phyloP scores from a whole-genome alignment of 2,888 invertebrate genomes.

The Germaria angustata region DNA sequence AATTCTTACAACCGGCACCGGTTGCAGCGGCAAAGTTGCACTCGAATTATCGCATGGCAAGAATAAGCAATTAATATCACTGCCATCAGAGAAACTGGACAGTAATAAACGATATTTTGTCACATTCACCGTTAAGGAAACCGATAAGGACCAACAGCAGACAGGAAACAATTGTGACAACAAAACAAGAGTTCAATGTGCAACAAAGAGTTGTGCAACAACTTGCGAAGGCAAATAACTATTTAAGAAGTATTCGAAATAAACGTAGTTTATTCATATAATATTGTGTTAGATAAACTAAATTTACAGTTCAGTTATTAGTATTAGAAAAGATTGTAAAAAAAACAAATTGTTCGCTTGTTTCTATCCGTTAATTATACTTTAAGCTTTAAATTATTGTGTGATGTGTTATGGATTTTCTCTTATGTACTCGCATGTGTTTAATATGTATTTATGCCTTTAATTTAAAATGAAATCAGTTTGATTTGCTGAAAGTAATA shows the following conservation, averaged over 20 bases:
- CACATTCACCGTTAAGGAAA: constrained; percentile 93
- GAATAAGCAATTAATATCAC: constrained; percentile 91
- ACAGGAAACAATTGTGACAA: constrained; percentile 24
- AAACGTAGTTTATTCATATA: too few species aligned
- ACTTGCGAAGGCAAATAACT: constrained; percentile 19
- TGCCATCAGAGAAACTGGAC: constrained; percentile 92
- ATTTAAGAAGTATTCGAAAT: background rate
- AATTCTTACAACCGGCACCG: constrained; percentile 80
- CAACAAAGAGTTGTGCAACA: constrained; percentile 60
- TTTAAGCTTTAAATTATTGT: too few species aligned
- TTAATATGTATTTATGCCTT: too few species aligned
- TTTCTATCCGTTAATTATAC: too few species aligned
- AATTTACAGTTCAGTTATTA: too few species aligned
- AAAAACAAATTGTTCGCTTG: too few species aligned
- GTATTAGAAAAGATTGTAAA: too few species aligned
- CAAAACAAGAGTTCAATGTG: constrained; percentile 55
- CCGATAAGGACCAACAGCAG: constrained; percentile 77
- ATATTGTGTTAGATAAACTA: background rate
- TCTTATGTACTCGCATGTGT: too few species aligned
- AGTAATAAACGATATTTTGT: constrained; percentile 95
- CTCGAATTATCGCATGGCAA: constrained; percentile 91
- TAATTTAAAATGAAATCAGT: too few species aligned
- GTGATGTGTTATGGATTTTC: too few species aligned
- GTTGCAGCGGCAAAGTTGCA: constrained; percentile 82
- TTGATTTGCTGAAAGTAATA: too few species aligned